Conservation (phyloP, 2,113 vertebrate species). For the Ictalurus punctatus region DNA sequence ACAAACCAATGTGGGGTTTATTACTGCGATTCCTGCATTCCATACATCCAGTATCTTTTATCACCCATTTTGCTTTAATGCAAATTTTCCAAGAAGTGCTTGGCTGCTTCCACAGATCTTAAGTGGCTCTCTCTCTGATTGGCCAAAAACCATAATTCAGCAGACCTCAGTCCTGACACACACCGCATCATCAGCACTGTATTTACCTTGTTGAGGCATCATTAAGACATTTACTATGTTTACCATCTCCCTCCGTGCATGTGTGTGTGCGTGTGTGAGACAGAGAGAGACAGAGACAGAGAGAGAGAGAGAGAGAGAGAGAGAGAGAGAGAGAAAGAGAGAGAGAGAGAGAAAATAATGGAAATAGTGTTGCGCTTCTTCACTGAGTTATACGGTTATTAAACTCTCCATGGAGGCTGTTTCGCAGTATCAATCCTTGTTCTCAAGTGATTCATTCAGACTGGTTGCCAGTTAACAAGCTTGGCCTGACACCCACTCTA, state of each 20-base stretch:
- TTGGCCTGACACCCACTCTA: constrained; percentile 58
- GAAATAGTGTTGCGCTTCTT: constrained; percentile 2
- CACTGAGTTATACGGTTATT: constrained; percentile 62
- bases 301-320: neutral
- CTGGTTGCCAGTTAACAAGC: constrained; percentile 56
- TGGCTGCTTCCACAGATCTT: neutral
- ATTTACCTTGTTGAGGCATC: neutral
- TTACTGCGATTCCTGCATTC: neutral
- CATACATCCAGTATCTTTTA: neutral
- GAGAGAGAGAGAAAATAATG: constrained; percentile 12
- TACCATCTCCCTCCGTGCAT: neutral
- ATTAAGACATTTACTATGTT: constrained; percentile 6
- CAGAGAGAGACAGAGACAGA: neutral
- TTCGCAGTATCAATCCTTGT: constrained; percentile 61
- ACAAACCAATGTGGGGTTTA: neutral
- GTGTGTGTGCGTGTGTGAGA: constrained; percentile 9
- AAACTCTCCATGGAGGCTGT: constrained; percentile 44
- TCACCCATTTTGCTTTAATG: neutral
- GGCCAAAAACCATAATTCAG: constrained; percentile 20
- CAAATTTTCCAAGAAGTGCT: constrained; percentile 2
- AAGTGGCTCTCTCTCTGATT: constrained; percentile 20
- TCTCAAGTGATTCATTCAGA: constrained; percentile 57
- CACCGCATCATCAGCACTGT: constrained; percentile 3
- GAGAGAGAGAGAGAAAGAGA: neutral
- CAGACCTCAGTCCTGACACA: constrained; percentile 16